Percentiles rank a stretch among this genome's conserved stretches.
Conservation (phyloP, 2,888 invertebrate species). For the Lasioglossum morio region DNA sequence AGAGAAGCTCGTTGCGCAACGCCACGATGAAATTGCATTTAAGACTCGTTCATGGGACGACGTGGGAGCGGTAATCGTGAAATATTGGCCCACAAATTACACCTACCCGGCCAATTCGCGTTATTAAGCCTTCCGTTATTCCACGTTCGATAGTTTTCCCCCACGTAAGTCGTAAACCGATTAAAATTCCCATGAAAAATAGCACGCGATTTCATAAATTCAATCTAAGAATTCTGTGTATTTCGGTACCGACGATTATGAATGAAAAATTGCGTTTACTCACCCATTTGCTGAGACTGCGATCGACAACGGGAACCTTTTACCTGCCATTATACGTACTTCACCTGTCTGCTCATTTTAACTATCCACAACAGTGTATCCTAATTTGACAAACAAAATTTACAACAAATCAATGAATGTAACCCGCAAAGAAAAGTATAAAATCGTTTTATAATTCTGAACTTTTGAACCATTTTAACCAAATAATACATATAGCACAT, state of each 20-base stretch:
- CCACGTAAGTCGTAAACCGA: neutral
- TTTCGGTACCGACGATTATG: neutral
- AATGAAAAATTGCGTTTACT: neutral
- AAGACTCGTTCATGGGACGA: constrained; percentile 35
- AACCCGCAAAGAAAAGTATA: neutral
- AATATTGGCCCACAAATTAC: constrained; percentile 57
- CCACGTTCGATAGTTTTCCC: constrained; percentile 28
- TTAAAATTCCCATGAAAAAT: neutral
- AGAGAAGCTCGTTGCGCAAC: constrained; percentile 26
- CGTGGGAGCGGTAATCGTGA: constrained; percentile 57
- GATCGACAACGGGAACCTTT: neutral
- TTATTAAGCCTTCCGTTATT: constrained; percentile 56
- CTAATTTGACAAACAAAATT: neutral
- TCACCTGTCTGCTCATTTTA: neutral
- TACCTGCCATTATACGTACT: neutral
- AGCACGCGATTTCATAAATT: neutral
- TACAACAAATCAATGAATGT: neutral
- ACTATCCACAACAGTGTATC: neutral
- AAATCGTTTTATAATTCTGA: neutral
- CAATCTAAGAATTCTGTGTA: neutral
- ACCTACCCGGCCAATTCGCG: constrained; percentile 33
- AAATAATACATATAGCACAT: neutral
- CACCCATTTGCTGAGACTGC: neutral
- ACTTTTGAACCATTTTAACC: neutral
- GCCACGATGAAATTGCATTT: constrained; percentile 44